These are phyloP conservation scores for Megalurothrips usitatus DNA, from an alignment of 2,888 invertebrate species.

Conservation along the genomic window DNA sequence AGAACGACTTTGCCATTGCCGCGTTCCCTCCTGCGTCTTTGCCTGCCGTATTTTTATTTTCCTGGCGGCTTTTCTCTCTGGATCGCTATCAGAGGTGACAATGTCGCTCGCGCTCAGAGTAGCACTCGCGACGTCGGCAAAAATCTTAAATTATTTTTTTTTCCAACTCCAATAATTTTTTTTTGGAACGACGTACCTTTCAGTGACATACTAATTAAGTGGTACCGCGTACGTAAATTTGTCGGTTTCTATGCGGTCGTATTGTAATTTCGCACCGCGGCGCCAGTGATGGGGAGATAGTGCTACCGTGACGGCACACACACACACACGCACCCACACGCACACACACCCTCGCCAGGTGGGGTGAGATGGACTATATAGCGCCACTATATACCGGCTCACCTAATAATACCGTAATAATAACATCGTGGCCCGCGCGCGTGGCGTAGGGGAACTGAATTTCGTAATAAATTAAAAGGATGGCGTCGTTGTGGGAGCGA, in stretches of 20 bases:
- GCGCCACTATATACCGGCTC: constrained; percentile 35
- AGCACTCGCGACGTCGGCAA: too few relatives aligned
- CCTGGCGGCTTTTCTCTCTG: too few relatives aligned
- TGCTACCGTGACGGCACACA: background rate
- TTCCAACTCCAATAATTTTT: background rate
- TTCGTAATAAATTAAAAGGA: background rate
- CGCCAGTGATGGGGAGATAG: too few relatives aligned
- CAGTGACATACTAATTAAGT: too few relatives aligned
- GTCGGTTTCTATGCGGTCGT: too few relatives aligned
- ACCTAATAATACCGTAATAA: constrained; percentile 28
- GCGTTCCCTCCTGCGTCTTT: too few relatives aligned
- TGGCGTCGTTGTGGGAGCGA: background rate
- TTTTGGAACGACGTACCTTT: background rate
- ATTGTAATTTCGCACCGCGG: too few relatives aligned
- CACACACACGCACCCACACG: background rate
- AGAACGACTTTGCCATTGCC: too few relatives aligned
- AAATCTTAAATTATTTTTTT: background rate
- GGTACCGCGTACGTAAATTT: too few relatives aligned
- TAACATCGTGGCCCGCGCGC: constrained; percentile 37
- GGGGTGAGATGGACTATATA: constrained; percentile 22
- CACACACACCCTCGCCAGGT: constrained; percentile 10
- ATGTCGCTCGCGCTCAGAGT: too few relatives aligned
- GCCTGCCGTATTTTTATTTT: too few relatives aligned
- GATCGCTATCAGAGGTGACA: too few relatives aligned
- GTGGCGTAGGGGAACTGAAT: background rate